Conservation (phyloP, 2,797 vertebrate genomes). For the Momotus momota region DNA sequence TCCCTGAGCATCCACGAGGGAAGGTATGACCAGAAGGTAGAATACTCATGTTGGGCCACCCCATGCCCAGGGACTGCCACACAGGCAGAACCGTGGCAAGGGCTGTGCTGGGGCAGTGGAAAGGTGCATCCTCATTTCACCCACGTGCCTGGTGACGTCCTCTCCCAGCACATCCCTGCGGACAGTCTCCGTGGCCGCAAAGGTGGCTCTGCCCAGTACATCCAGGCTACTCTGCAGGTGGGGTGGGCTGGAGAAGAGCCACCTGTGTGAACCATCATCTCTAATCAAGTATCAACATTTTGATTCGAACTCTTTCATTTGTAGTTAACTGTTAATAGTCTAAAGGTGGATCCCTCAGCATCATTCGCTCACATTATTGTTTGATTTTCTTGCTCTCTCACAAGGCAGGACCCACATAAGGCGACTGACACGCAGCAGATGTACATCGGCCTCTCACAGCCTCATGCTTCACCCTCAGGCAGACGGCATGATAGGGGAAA, state of each 20-base stretch:
- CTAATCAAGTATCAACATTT: background rate
- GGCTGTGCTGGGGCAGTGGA: accelerated
- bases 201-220: background rate
- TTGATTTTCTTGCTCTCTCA: background rate
- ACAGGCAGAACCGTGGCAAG: background rate
- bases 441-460: background rate
- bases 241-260: background rate
- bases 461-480: background rate
- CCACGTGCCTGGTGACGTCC: accelerated
- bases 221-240: accelerated
- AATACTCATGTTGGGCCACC: accelerated
- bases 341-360: background rate
- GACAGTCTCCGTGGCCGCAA: background rate
- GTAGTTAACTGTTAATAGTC: background rate
- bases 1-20: accelerated
- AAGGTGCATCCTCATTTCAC: background rate
- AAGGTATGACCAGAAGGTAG: background rate
- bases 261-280: background rate
- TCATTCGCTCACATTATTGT: background rate
- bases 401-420: background rate
- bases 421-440: background rate
- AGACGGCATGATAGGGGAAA: background rate
- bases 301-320: background rate
- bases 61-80: accelerated
- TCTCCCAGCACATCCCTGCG: accelerated